Conservation (phyloP, 1,140 invertebrate species). For the Danaus plexippus region DNA sequence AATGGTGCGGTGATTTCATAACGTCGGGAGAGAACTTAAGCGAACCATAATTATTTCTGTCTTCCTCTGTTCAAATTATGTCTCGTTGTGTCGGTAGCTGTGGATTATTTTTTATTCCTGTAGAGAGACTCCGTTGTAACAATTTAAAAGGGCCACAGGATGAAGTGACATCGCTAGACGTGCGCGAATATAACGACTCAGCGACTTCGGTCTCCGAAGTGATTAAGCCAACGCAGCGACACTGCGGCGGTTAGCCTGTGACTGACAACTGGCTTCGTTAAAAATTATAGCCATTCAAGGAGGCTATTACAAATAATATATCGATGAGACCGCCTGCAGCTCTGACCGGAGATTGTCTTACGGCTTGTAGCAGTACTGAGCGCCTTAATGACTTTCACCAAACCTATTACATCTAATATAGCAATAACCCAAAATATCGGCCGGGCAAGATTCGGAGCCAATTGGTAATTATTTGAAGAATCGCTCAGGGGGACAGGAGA, state of each 20-base stretch:
- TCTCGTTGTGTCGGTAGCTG: too few relatives aligned
- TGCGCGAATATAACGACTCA: constrained; percentile 13
- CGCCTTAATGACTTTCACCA: too few relatives aligned
- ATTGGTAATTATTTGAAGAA: constrained; percentile 24
- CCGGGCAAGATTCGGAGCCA: constrained; percentile 16
- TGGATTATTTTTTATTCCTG: too few relatives aligned
- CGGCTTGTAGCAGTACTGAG: background rate
- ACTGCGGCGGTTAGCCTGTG: constrained; percentile 12
- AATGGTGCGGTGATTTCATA: constrained; percentile 10
- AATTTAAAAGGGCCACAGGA: too few relatives aligned
- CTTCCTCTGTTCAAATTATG: too few relatives aligned
- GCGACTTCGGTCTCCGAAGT: constrained; percentile 15
- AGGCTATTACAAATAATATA: too few relatives aligned
- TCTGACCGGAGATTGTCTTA: background rate
- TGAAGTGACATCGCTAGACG: too few relatives aligned
- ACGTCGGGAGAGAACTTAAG: too few relatives aligned
- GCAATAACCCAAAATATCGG: constrained; percentile 13
- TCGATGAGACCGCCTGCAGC: background rate
- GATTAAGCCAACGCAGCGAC: constrained; percentile 40
- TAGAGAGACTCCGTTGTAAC: too few relatives aligned
- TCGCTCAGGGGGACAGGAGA: constrained; percentile 21
- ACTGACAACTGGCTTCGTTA: constrained; percentile 13
- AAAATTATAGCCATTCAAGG: constrained; percentile 8
- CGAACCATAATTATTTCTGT: too few relatives aligned
- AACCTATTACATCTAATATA: too few relatives aligned